Percentiles rank a stretch among this genome's conserved stretches.
Evolutionary conservation across 2,888 invertebrate species (phyloP).

Genomic region (Andrena dorsata): DNA sequence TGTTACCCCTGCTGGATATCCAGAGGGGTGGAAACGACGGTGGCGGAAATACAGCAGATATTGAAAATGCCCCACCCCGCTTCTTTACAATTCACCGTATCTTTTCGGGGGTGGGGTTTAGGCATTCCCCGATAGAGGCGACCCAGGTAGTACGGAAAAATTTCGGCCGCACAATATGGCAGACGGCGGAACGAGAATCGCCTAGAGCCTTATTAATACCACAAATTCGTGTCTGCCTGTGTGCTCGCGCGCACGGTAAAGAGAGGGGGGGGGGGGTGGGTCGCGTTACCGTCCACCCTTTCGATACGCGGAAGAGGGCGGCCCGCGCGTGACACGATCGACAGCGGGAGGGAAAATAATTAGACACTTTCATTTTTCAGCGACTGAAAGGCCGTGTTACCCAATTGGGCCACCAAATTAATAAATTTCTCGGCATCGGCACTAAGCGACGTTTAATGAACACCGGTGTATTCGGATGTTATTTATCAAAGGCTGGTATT

Average conservation of each 20-base stretch:
- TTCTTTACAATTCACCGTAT: constrained; percentile 73
- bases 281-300: not conserved
- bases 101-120: constrained; percentile 50
- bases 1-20: constrained; percentile 70
- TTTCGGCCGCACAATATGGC: constrained; percentile 58
- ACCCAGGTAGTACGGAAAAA: constrained; percentile 24
- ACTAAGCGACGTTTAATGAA: constrained; percentile 44
- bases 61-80: constrained; percentile 77
- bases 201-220: constrained; percentile 46
- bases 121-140: constrained; percentile 41
- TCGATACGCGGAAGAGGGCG: not conserved
- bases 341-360: constrained; percentile 52
- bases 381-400: constrained; percentile 3
- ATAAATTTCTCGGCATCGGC: constrained; percentile 49
- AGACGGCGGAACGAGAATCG: constrained; percentile 51
- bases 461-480: constrained; percentile 15
- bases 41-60: constrained; percentile 80
- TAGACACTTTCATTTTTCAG: constrained; percentile 55
- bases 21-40: constrained; percentile 71
- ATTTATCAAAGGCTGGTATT: constrained; percentile 17
- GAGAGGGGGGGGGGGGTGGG: not conserved
- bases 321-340: constrained; percentile 25
- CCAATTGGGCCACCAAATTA: constrained; percentile 33
- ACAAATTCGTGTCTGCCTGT: constrained; percentile 14
- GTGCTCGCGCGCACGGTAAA: not conserved